Conservation (phyloP, 2,113 vertebrate species). For the Zosterops lateralis region DNA sequence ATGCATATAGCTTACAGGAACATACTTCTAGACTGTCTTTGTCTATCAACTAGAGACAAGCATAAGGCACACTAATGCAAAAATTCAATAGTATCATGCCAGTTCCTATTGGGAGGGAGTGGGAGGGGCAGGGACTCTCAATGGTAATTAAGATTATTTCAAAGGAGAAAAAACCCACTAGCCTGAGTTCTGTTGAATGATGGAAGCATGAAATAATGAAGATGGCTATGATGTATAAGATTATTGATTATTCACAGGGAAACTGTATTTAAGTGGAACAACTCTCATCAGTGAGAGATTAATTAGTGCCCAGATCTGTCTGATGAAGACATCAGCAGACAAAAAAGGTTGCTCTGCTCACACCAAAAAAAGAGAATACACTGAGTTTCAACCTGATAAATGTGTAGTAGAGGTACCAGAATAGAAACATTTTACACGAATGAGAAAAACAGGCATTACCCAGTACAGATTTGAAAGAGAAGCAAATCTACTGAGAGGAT, state of each 20-base stretch:
- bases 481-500: background rate
- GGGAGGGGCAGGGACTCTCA: background rate
- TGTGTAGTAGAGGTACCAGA: slow-evolving; percentile 6
- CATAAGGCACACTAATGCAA: background rate
- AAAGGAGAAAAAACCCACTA: background rate
- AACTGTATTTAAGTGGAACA: slow-evolving; percentile 37
- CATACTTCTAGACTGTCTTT: background rate
- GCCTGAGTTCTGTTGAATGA: background rate
- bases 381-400: slow-evolving; percentile 14
- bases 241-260: slow-evolving; percentile 20
- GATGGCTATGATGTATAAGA: slow-evolving; percentile 7
- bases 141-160: slow-evolving; percentile 23
- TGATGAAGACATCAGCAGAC: slow-evolving; percentile 32
- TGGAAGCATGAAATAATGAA: slow-evolving; percentile 12
- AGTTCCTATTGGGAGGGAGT: background rate
- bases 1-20: background rate
- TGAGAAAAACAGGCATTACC: background rate
- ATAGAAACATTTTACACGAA: slow-evolving; percentile 3
- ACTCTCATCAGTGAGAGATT: background rate
- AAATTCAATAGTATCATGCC: background rate
- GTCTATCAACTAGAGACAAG: background rate
- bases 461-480: slow-evolving; percentile 1
- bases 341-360: slow-evolving; percentile 12
- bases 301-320: slow-evolving; percentile 14
- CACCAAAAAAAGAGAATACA: background rate